A percentile compares a stretch with the other conserved stretches of the same genome.
Conservation (phyloP, 2,113 vertebrate genomes). For the Heterocephalus glaber region DNA sequence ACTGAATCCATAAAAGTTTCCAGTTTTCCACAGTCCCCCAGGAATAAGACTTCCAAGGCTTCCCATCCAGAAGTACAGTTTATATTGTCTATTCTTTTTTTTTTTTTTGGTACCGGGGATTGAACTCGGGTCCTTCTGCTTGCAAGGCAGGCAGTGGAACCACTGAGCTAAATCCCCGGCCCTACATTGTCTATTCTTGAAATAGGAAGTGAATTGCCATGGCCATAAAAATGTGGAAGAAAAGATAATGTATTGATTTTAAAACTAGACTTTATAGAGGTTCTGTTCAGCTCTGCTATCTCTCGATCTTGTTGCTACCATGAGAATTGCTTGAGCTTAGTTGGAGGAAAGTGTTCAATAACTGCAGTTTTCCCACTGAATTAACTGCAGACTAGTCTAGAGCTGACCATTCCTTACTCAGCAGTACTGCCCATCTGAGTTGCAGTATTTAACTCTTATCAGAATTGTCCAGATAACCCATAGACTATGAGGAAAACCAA, state of each 20-base stretch:
- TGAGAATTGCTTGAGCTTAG: not conserved
- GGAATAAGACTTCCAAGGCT: not conserved
- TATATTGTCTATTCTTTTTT: not conserved
- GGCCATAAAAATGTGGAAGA: not conserved
- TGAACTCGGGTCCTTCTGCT: too few species aligned
- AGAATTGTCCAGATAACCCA: not conserved
- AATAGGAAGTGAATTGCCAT: not conserved
- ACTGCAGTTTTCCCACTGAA: not conserved
- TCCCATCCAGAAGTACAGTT: not conserved
- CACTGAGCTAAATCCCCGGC: too few species aligned
- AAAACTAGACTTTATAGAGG: not conserved
- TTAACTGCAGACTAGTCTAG: not conserved
- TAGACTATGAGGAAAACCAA: not conserved
- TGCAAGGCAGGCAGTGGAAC: too few species aligned
- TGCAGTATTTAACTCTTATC: not conserved
- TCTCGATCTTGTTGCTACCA: not conserved
- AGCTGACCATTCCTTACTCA: not conserved
- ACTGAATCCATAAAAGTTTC: not conserved
- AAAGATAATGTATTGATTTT: not conserved
- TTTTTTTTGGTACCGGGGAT: too few species aligned
- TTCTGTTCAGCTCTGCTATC: not conserved
- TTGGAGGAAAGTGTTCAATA: not conserved
- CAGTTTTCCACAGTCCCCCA: not conserved
- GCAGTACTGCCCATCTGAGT: not conserved
- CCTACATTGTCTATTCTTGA: not conserved